phyloP scores from a whole-genome alignment of 64 coral and sea anemone genomes.

The Porites lutea region DNA sequence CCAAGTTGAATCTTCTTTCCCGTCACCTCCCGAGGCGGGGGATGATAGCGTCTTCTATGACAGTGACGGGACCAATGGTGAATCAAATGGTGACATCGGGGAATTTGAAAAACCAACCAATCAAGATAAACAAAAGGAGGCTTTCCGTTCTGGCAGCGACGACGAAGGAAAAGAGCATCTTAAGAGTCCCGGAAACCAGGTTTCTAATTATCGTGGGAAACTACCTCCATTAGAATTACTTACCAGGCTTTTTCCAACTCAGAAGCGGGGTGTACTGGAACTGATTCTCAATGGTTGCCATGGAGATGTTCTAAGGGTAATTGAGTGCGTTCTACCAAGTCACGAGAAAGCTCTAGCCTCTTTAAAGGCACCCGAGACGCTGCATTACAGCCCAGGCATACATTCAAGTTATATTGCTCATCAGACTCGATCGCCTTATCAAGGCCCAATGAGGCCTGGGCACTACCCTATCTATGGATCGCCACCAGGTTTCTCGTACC shows the following conservation, averaged over 20 bases:
- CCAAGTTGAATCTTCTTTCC: slow-evolving; percentile 36
- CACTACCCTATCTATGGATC: slow-evolving; percentile 63
- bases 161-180: background rate
- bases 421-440: slow-evolving; percentile 55
- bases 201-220: background rate
- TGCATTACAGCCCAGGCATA: slow-evolving; percentile 63
- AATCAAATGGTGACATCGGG: background rate
- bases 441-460: slow-evolving; percentile 36
- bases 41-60: slow-evolving; percentile 68
- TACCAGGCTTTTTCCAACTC: slow-evolving; percentile 89
- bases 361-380: slow-evolving; percentile 64
- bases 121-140: background rate
- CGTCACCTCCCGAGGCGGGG: slow-evolving; percentile 32
- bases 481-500: slow-evolving; percentile 55
- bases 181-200: slow-evolving; percentile 6
- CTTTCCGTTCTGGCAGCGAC: background rate
- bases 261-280: slow-evolving; percentile 92
- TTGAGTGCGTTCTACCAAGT: slow-evolving; percentile 95
- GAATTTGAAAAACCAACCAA: background rate
- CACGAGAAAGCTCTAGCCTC: slow-evolving; percentile 88
- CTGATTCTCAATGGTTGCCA: slow-evolving; percentile 96
- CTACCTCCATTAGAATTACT: slow-evolving; percentile 93
- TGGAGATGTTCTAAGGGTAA: slow-evolving; percentile 85
- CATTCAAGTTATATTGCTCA: slow-evolving; percentile 70
- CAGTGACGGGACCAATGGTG: slow-evolving; percentile 28